Evolutionary conservation across 2,113 vertebrate species (phyloP), one percentile per base, ranked within the genome.

Genomic region (Merops nubicus): DNA sequence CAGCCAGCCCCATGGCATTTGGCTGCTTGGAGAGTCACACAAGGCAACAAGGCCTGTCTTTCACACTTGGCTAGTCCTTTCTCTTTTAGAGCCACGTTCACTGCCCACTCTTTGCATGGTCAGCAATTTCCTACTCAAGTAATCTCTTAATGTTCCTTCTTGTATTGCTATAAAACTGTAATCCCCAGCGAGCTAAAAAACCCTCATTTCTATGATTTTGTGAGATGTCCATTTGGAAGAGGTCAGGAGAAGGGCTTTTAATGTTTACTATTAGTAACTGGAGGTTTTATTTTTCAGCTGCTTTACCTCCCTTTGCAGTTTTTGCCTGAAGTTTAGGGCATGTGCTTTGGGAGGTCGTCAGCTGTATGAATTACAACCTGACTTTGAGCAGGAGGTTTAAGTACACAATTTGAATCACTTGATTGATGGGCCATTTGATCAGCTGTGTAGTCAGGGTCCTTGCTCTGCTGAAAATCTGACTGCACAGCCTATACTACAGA

Each of bases 371-470:
- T 95, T 92, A 93, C 57, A 93, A 70, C 43, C 68, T 86, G 68
- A 72, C 90, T 94, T 95, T 81, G 83, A 88, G 31, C 72, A 87
- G 56, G 91, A 92, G 43, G 48, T 75, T 93, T 94, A 93, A 93
- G 79, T 89, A 97, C 80, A 90, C 89, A 84, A 84, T 84, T 75
- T 86, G 85, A 96, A 87, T 78, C 75, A 63, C 31, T 86, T 93
- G 91, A 97, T 57, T 93, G 93, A 97, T 97, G 90, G 85, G 68
- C 60, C 48, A 0, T 92, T 95, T 96, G 83, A 96, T 92, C 83
- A 95, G 22, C 76, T 91, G 51, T 89, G 83, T 57, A 94, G 56
- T 56, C 83, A 96, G 43, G 76, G 64, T 87, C 76, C 68, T 94
- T 92, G 51, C 47, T 94, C 38, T 72, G 43, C 51, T 84, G 60